These are phyloP conservation scores for Apostichopus japonicus DNA, from an alignment of 35 echinoderm and acorn worm species.

Conservation along the genomic window DNA sequence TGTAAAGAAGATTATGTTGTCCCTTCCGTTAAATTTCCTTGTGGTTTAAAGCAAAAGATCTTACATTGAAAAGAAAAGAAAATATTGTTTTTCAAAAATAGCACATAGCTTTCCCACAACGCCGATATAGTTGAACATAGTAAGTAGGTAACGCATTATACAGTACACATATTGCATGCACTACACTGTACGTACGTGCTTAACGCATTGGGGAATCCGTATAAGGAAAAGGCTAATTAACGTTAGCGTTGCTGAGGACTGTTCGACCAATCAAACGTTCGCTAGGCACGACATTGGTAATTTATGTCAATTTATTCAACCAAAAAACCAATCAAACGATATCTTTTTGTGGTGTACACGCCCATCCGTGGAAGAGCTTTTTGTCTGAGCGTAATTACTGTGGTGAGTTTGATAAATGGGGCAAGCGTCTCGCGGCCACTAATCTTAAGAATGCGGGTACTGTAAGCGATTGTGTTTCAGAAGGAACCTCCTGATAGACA, in stretches of 20 bases:
- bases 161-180: conserved; percentile 56
- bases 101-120: conserved; percentile 52
- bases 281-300: conserved; percentile 44
- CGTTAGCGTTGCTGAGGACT: conserved; percentile 36
- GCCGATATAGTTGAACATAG: conserved; percentile 26
- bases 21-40: neutral
- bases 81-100: conserved; percentile 60
- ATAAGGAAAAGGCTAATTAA: conserved; percentile 69
- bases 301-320: conserved; percentile 54
- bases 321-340: neutral
- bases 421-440: conserved; percentile 63
- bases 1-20: conserved; percentile 2
- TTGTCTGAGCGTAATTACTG: conserved; percentile 61
- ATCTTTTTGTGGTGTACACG: conserved; percentile 19
- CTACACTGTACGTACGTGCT: conserved; percentile 38
- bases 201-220: conserved; percentile 51
- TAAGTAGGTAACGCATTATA: conserved; percentile 49
- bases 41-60: neutral
- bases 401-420: conserved; percentile 66
- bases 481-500: conserved; percentile 49
- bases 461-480: conserved; percentile 62
- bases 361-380: conserved; percentile 47
- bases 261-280: conserved; percentile 46
- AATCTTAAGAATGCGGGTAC: conserved; percentile 66
- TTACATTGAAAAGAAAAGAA: conserved; percentile 41